A percentile compares a stretch with the other conserved stretches of the same genome.
Evolutionary conservation across 2,888 invertebrate species (phyloP).

Genomic region (Agrotis ipsilon): DNA sequence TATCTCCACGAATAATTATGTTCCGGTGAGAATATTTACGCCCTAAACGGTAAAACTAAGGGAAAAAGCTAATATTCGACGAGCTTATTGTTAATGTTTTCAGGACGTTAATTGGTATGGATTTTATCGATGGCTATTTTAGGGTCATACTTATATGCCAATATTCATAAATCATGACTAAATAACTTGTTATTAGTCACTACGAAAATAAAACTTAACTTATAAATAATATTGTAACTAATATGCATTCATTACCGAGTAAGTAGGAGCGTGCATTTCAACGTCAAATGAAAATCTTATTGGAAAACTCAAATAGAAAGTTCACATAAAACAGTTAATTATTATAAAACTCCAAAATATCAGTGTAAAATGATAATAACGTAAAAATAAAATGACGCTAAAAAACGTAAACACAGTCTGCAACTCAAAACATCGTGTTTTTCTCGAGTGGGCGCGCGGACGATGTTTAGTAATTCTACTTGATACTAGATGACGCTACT

Average conservation of each 20-base stretch:
- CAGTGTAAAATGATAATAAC: too few relatives aligned
- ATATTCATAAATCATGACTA: not conserved
- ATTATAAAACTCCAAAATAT: too few relatives aligned
- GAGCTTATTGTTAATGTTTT: not conserved
- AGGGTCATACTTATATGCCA: too few relatives aligned
- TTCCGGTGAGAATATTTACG: not conserved
- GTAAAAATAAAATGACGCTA: not conserved
- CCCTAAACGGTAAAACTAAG: not conserved
- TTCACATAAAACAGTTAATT: not conserved
- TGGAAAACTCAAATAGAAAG: not conserved
- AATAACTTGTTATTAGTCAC: not conserved
- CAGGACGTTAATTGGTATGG: not conserved
- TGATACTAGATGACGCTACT: slow-evolving; percentile 84
- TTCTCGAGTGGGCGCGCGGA: not conserved
- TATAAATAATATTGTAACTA: too few relatives aligned
- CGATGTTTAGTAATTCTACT: slow-evolving; percentile 79
- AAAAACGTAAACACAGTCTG: slow-evolving; percentile 30
- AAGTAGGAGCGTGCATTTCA: too few relatives aligned
- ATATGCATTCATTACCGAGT: too few relatives aligned
- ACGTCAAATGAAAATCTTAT: too few relatives aligned
- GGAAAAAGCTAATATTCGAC: not conserved
- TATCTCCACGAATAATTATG: not conserved
- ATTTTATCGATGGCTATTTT: not conserved
- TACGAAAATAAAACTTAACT: too few relatives aligned
- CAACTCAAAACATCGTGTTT: not conserved